Conservation (phyloP, 2,797 vertebrate genomes). For the Crypturellus tataupa region DNA sequence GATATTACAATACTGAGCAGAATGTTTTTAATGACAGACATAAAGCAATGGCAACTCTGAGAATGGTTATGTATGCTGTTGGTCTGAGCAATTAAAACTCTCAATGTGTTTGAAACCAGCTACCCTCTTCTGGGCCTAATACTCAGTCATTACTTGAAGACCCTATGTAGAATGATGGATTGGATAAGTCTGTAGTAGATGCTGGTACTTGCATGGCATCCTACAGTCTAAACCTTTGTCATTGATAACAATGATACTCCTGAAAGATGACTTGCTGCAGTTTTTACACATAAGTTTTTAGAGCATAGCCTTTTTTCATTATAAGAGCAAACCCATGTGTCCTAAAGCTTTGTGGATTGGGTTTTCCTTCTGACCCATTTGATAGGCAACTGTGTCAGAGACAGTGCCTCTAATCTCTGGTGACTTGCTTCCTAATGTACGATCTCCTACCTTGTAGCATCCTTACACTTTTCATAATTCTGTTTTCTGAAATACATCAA, state of each 20-base stretch:
- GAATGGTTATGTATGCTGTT: not conserved
- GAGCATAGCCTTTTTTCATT: not conserved
- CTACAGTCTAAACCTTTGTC: not conserved
- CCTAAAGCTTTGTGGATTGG: not conserved
- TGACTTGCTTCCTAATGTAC: not conserved
- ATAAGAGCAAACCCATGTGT: not conserved
- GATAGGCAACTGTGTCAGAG: not conserved
- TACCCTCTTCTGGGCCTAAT: fast-evolving
- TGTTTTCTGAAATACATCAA: not conserved
- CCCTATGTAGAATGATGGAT: not conserved
- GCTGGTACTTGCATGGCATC: not conserved
- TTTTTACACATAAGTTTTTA: not conserved
- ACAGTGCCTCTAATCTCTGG: not conserved
- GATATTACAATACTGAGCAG: not conserved
- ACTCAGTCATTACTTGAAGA: not conserved
- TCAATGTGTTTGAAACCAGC: not conserved
- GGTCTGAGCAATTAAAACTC: not conserved
- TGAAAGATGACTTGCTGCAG: not conserved
- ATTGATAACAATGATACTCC: not conserved
- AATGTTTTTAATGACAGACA: not conserved
- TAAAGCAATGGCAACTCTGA: not conserved
- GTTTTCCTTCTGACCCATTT: not conserved
- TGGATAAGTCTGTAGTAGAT: fast-evolving
- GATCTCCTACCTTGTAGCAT: not conserved
- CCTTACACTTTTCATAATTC: not conserved